Base-by-base conservation (phyloP, 30 jellyfish, hydroid and myxozoan species). In the Aurelia aurita complex sp. Pacific region DNA sequence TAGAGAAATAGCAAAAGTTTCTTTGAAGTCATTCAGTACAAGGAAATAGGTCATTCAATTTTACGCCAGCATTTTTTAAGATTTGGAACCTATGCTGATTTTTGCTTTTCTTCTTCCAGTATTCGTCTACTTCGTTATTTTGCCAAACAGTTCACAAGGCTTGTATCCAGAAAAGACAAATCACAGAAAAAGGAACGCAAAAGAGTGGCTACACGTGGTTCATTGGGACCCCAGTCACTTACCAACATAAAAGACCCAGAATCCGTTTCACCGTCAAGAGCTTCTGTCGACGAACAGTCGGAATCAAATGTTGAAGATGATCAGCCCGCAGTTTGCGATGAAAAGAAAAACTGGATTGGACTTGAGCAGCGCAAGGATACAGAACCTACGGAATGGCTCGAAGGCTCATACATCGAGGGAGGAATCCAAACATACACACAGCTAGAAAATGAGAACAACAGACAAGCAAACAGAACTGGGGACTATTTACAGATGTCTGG, bases 181-280 rank as follows among this genome's bases (percentile, higher is more conserved):
- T 35, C 84, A 53, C 14, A 17, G 7, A 36, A 74, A 43, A 65
- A 55, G 33, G 80, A 52, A 33, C 23, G 29, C 5, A 35, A 76
- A n/a, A 6, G 63, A 36, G 0, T 36, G 19, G 38, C 12, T 23
- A 66, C 64, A 72, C 59, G 43, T 8, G 18, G 52, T 10, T 62
- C 16, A 19, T 8, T 13, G 3, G 23, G 36, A 4, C 66, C 38
- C 8, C 35, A 5, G 38, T 73, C 93, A 0, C 73, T 59, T n/a
- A 84, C 38, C 64, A 84, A 73, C 46, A 73, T 64, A 59, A 84
- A 84, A 64, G 93, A 84, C 77, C 87, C 93, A 64, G 93, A 74
- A 73, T 84, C 93, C 74, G 50, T 65, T 61, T 77, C 76, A 17
- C 70, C 93, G 14, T 62, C 81, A n/a, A 73, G 34, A 67, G 80